These are phyloP conservation scores for Enteromius argenteus DNA, from an alignment of 2,797 vertebrate genomes.

Conservation along the genomic window DNA sequence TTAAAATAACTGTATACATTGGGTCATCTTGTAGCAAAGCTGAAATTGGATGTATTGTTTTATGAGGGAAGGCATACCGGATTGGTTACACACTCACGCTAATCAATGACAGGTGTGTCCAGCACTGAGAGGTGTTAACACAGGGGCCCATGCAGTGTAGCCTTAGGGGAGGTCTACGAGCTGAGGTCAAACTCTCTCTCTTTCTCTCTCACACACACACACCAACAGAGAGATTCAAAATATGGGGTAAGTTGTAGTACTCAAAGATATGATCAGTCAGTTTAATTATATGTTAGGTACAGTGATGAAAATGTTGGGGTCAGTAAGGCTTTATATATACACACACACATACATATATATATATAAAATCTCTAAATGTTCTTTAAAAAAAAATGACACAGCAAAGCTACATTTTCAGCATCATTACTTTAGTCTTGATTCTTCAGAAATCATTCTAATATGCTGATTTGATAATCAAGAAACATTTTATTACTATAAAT, in stretches of 20 bases:
- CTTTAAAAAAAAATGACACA: neutral
- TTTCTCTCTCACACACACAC: neutral
- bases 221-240: neutral
- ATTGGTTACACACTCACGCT: constrained; percentile 48
- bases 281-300: neutral
- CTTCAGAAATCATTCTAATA: too few relatives aligned
- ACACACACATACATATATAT: neutral
- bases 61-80: constrained; percentile 50
- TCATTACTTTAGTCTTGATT: neutral
- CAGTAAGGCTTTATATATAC: neutral
- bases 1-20: constrained; percentile 36
- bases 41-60: constrained; percentile 54
- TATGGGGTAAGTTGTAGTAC: neutral
- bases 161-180: constrained; percentile 65
- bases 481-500: too few relatives aligned
- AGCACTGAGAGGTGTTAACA: constrained; percentile 74
- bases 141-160: constrained; percentile 65
- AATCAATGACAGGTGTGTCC: constrained; percentile 60
- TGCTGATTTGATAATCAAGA: too few relatives aligned
- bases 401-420: neutral
- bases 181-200: constrained; percentile 30
- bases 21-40: constrained; percentile 40
- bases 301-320: neutral
- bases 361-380: neutral
- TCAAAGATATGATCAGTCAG: neutral